phyloP scores from a whole-genome alignment of 2,888 invertebrate species.

The Alentia gelatinosa region DNA sequence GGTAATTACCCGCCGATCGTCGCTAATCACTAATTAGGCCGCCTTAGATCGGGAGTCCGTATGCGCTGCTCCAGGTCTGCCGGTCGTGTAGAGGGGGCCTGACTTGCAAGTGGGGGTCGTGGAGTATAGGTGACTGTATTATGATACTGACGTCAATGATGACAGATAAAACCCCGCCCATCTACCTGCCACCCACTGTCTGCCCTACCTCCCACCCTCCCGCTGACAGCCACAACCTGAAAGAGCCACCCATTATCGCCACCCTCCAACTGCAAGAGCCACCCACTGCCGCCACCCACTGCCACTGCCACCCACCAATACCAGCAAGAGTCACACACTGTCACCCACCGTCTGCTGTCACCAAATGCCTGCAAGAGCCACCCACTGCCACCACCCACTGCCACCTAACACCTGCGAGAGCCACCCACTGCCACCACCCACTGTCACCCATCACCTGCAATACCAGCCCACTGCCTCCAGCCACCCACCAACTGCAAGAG shows the following conservation, averaged over 20 bases:
- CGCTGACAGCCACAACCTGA: too few species aligned
- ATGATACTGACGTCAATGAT: background rate
- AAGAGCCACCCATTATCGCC: too few species aligned
- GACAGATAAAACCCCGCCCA: background rate
- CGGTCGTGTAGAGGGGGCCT: too few species aligned
- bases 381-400: background rate
- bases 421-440: background rate
- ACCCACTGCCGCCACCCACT: background rate
- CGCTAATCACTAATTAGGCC: background rate
- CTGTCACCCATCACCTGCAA: background rate
- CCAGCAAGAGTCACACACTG: too few species aligned
- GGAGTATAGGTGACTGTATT: background rate
- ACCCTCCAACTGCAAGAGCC: too few species aligned
- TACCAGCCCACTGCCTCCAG: too few species aligned
- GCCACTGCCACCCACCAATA: background rate
- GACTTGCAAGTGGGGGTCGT: too few species aligned
- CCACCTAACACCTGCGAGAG: background rate
- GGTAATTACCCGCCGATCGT: background rate
- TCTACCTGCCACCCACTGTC: too few species aligned
- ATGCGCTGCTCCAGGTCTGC: background rate
- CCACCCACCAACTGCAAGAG: too few species aligned
- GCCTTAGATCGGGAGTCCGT: background rate
- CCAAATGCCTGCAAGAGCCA: background rate
- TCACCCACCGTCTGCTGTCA: background rate
- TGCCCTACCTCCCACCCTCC: too few species aligned